These are phyloP conservation scores for Narcine bancroftii DNA, from an alignment of 2,113 vertebrate genomes.

Conservation along the genomic window DNA sequence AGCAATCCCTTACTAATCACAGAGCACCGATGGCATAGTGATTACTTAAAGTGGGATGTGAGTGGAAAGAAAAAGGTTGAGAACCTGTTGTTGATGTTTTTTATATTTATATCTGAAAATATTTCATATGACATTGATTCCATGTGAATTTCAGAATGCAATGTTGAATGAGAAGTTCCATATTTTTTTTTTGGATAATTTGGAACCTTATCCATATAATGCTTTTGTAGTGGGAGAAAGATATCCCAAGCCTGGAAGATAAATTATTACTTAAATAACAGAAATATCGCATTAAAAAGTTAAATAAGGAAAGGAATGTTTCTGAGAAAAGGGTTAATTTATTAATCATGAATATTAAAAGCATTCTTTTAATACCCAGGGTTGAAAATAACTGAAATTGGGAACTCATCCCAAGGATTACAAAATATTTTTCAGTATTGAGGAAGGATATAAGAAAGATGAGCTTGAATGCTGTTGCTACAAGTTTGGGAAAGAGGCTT, in stretches of 20 bases:
- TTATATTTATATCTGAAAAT: background rate
- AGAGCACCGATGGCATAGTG: no score
- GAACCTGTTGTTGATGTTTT: no score
- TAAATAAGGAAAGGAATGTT: no score
- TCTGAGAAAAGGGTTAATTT: no score
- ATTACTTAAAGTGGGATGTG: no score
- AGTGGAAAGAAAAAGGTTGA: no score
- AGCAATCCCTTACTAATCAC: no score
- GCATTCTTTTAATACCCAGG: background rate
- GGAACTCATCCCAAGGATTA: background rate
- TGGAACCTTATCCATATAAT: background rate
- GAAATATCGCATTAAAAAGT: no score
- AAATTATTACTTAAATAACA: no score
- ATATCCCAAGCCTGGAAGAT: background rate
- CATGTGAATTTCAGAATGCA: background rate
- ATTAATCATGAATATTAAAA: background rate
- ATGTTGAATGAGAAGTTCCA: background rate
- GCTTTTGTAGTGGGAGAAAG: background rate
- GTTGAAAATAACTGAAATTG: background rate
- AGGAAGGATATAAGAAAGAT: background rate
- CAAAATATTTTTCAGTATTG: no score
- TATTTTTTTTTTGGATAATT: background rate
- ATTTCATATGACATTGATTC: background rate
- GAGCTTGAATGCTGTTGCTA: background rate
- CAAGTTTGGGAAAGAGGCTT: background rate